These are phyloP conservation scores for Rachycentron canadum DNA, from an alignment of 2,797 vertebrate genomes.

Conservation along the genomic window DNA sequence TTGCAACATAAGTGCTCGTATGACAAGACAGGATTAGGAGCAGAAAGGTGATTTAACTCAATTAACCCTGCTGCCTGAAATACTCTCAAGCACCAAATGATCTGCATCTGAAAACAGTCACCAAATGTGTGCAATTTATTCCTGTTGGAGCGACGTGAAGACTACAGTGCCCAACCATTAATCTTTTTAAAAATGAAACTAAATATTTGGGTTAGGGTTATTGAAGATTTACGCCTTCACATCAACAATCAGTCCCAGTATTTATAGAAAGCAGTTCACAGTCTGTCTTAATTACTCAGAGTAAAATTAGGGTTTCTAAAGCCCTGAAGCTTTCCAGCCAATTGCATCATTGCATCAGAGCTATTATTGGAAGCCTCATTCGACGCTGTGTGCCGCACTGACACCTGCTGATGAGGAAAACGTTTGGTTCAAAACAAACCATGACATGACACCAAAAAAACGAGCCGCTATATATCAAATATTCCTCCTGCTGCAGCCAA, in stretches of 20 bases:
- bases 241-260: no score
- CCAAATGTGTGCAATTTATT: no score
- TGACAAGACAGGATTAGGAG: neutral
- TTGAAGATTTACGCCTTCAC: neutral
- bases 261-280: neutral
- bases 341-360: constrained; percentile 3
- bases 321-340: constrained; percentile 2
- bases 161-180: neutral
- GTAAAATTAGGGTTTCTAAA: neutral
- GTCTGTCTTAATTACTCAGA: neutral
- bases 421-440: neutral
- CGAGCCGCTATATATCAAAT: neutral
- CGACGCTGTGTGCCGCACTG: neutral
- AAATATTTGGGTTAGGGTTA: neutral
- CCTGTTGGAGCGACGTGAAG: no score
- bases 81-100: neutral
- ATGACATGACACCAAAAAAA: neutral
- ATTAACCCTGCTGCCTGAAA: neutral
- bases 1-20: no score
- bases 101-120: neutral
- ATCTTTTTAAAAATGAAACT: neutral
- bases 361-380: constrained; percentile 12
- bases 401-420: constrained; percentile 13
- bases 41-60: neutral
- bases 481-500: neutral